Evolutionary conservation across 2,797 vertebrate genomes (phyloP).

Genomic region (Crenichthys baileyi): DNA sequence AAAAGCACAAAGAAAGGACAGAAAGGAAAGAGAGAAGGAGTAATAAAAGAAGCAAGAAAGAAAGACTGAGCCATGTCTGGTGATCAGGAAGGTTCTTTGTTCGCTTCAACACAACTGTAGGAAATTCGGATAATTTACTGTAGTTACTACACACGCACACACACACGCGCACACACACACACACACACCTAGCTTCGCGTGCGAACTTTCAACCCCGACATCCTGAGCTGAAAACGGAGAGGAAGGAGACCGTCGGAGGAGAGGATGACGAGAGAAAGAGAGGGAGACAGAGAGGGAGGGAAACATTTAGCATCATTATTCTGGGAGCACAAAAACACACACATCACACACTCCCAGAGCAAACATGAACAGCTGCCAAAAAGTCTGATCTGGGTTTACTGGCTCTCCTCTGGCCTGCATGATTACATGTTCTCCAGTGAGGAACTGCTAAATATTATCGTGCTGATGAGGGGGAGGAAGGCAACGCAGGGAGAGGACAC

Average conservation of each 20-base stretch:
- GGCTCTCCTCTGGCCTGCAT: constrained; percentile 33
- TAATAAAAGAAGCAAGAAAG: background rate
- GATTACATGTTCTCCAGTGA: constrained; percentile 51
- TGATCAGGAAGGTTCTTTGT: constrained; percentile 21
- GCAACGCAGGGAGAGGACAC: background rate
- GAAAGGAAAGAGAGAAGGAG: background rate
- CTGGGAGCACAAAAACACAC: constrained; percentile 34
- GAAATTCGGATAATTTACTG: constrained; percentile 59
- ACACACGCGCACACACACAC: constrained; percentile 34
- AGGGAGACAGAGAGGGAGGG: constrained; percentile 19
- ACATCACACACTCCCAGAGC: constrained; percentile 25
- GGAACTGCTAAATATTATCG: constrained; percentile 50
- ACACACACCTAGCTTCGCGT: constrained; percentile 63
- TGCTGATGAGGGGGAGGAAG: constrained; percentile 7
- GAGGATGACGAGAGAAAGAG: constrained; percentile 31
- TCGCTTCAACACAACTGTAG: constrained; percentile 43
- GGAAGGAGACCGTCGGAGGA: constrained; percentile 64
- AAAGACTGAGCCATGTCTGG: constrained; percentile 2
- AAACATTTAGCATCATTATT: constrained; percentile 55
- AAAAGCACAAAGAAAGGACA: background rate
- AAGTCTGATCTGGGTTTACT: constrained; percentile 28
- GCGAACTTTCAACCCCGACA: constrained; percentile 71
- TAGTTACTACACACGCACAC: constrained; percentile 17
- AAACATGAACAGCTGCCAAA: constrained; percentile 32
- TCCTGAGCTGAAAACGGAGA: constrained; percentile 66